phyloP scores from a whole-genome alignment of 2,888 invertebrate genomes.

The Polietes domitor region DNA sequence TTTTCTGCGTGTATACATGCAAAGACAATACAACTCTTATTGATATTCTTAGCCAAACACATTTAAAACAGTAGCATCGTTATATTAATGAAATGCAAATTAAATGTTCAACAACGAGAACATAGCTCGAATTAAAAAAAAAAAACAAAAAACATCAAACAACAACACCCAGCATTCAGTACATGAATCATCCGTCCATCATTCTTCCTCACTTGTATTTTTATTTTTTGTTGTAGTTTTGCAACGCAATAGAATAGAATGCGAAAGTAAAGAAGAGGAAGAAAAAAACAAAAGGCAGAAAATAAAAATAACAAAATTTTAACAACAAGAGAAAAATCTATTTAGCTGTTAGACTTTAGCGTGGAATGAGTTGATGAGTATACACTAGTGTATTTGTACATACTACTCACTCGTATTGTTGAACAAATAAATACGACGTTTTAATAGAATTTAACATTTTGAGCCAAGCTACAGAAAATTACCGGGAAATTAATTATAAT shows the following conservation, averaged over 20 bases:
- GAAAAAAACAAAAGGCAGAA: not conserved
- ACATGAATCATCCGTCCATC: constrained; percentile 42
- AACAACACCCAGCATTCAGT: not conserved
- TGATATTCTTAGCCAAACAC: constrained; percentile 44
- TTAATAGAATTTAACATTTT: constrained; percentile 17
- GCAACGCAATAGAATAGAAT: constrained; percentile 43
- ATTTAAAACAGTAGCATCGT: constrained; percentile 56
- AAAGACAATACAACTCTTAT: not conserved
- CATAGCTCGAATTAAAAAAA: constrained; percentile 21
- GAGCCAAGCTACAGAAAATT: constrained; percentile 13
- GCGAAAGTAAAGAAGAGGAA: not conserved
- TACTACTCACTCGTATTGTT: too few relatives aligned
- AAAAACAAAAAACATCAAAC: constrained; percentile 17
- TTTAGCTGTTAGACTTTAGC: not conserved
- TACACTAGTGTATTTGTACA: not conserved
- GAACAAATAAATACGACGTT: not conserved
- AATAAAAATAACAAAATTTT: not conserved
- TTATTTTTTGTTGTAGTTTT: constrained; percentile 15
- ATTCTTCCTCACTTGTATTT: not conserved
- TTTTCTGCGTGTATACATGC: too few relatives aligned
- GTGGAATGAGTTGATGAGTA: not conserved
- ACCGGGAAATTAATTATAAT: constrained; percentile 41
- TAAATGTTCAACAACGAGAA: constrained; percentile 54
- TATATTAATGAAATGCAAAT: constrained; percentile 55
- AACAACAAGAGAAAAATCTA: not conserved